These are phyloP conservation scores for Trachemys scripta DNA, from an alignment of 2,113 vertebrate species.

Conservation along the genomic window DNA sequence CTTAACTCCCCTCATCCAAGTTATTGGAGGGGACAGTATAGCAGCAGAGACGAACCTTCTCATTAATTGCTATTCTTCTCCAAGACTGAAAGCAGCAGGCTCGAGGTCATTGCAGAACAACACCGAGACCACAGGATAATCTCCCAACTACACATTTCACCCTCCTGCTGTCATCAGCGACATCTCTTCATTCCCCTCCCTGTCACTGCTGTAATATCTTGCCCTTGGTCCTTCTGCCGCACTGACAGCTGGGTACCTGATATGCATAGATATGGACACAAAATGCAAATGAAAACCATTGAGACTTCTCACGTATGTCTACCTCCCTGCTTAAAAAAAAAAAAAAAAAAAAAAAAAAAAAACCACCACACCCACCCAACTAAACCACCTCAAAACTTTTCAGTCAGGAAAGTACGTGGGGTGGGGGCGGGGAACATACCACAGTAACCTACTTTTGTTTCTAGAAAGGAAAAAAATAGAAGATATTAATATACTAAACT, in stretches of 20 bases:
- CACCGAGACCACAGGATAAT: neutral
- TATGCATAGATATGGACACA: neutral
- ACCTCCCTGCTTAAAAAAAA: neutral
- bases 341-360: no score
- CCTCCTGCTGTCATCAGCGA: neutral
- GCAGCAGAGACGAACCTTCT: neutral
- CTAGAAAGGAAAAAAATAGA: neutral
- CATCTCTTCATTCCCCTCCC: neutral
- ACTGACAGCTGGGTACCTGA: neutral
- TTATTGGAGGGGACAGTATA: neutral
- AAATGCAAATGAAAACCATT: neutral
- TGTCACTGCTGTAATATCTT: neutral
- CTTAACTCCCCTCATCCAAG: neutral
- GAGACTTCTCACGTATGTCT: rapidly evolving
- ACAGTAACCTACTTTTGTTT: conserved; percentile 11
- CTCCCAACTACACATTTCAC: neutral
- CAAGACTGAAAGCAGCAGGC: neutral
- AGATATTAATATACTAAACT: neutral
- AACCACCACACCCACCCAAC: neutral
- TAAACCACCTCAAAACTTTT: neutral
- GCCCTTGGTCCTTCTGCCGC: neutral
- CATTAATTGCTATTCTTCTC: neutral
- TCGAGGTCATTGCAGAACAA: rapidly evolving
- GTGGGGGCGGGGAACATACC: neutral
- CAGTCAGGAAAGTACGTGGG: neutral